Percentiles rank a stretch among this genome's conserved stretches.
Conservation (phyloP, 1,140 invertebrate species). For the Orussus abietinus region DNA sequence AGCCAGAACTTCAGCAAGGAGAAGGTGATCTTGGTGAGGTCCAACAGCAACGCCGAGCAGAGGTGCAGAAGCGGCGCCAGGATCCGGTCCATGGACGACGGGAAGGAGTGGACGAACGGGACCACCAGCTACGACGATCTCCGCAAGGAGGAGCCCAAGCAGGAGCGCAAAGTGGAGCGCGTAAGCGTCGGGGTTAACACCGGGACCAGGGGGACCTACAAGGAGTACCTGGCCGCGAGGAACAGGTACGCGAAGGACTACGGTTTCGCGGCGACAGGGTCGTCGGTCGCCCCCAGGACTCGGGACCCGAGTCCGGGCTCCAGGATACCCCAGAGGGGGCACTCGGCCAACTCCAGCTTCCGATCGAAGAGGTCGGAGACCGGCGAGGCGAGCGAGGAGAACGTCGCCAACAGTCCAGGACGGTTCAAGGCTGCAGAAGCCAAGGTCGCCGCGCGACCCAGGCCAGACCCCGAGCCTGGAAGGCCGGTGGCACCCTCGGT, state of each 20-base stretch:
- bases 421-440: too few species aligned
- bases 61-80: constrained; percentile 28
- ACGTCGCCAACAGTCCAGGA: too few species aligned
- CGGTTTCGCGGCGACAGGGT: constrained; percentile 17
- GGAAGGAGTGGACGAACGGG: constrained; percentile 22
- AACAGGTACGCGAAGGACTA: constrained; percentile 27
- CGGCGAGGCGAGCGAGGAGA: constrained; percentile 2
- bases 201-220: constrained; percentile 27
- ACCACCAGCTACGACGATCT: constrained; percentile 39
- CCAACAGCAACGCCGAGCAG: constrained; percentile 37
- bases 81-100: constrained; percentile 26
- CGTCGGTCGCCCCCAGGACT: neutral
- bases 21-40: constrained; percentile 24
- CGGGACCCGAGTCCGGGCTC: constrained; percentile 24
- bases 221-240: constrained; percentile 30
- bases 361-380: constrained; percentile 15
- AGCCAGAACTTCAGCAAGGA: constrained; percentile 26
- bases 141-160: constrained; percentile 12
- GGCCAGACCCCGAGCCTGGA: too few species aligned
- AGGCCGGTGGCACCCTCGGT: too few species aligned
- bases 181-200: constrained; percentile 26
- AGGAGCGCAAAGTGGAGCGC: constrained; percentile 21
- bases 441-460: constrained; percentile 3
- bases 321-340: constrained; percentile 29
- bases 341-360: constrained; percentile 17